Evolutionary conservation across 2,888 invertebrate species (phyloP).

Genomic region (Alsophila aescularia): DNA sequence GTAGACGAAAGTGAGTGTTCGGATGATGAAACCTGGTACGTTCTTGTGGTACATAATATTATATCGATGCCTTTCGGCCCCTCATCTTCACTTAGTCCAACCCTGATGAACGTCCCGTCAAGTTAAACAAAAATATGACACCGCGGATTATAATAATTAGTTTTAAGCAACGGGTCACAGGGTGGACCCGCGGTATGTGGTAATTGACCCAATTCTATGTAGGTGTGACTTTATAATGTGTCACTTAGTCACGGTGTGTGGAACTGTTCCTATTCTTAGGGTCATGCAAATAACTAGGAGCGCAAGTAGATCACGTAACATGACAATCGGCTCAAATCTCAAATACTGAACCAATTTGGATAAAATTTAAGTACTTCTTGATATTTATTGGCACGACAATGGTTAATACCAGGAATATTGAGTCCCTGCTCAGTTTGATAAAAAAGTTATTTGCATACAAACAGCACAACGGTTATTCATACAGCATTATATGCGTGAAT

Average conservation of each 20-base stretch:
- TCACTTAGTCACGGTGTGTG: not conserved
- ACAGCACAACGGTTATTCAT: slow-evolving; percentile 5
- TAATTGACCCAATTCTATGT: slow-evolving; percentile 13
- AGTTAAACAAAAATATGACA: slow-evolving; percentile 7
- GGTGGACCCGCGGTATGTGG: not conserved
- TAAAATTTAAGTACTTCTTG: too few species aligned
- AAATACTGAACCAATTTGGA: too few species aligned
- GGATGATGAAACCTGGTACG: too few species aligned
- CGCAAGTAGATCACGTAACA: too few species aligned
- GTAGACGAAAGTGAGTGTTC: too few species aligned
- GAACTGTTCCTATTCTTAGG: not conserved
- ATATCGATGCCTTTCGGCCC: too few species aligned
- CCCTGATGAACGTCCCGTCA: not conserved
- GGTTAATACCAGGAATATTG: too few species aligned
- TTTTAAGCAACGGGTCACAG: slow-evolving; percentile 12
- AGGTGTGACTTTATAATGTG: slow-evolving; percentile 11
- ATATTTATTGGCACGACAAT: too few species aligned
- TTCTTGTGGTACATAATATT: too few species aligned
- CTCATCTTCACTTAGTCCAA: not conserved
- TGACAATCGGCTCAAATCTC: too few species aligned
- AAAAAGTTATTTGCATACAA: slow-evolving; percentile 15
- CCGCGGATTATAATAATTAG: slow-evolving; percentile 23
- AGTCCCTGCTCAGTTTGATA: not conserved
- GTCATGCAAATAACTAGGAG: too few species aligned
- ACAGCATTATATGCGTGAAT: not conserved